phyloP scores from a whole-genome alignment of 2,797 vertebrate species.

The Rhabdophis nuchalis region DNA sequence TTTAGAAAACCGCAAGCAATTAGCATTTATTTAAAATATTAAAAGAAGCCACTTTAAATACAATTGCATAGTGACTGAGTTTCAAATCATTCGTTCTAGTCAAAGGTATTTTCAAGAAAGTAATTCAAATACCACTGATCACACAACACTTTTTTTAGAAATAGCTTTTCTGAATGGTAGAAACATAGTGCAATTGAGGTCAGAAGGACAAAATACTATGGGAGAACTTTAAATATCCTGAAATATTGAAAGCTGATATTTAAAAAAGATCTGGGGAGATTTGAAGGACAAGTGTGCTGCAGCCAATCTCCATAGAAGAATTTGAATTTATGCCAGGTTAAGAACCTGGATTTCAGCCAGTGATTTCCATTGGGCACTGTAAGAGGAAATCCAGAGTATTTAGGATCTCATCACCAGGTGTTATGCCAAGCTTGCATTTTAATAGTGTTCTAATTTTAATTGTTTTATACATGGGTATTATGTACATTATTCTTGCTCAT shows the following conservation, averaged over 20 bases:
- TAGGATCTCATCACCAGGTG: constrained; percentile 23
- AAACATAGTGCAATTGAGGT: constrained; percentile 8
- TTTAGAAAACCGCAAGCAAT: constrained; percentile 36
- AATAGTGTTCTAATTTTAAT: constrained; percentile 20
- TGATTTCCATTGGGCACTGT: background rate
- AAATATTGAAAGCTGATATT: constrained; percentile 11
- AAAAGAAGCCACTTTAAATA: constrained; percentile 26
- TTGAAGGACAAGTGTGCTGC: background rate
- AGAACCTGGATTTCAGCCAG: background rate
- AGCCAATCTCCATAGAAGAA: background rate
- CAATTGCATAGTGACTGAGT: constrained; percentile 2
- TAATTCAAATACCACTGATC: constrained; percentile 23
- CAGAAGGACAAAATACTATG: constrained; percentile 26
- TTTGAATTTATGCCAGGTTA: constrained; percentile 18
- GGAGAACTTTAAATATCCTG: constrained; percentile 14
- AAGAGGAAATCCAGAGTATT: constrained; percentile 22
- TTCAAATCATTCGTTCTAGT: background rate
- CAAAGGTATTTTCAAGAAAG: constrained; percentile 25
- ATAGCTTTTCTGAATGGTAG: constrained; percentile 7
- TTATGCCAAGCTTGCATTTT: constrained; percentile 4
- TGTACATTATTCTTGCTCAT: background rate
- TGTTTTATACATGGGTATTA: constrained; percentile 44
- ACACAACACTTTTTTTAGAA: constrained; percentile 27
- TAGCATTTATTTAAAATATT: constrained; percentile 13
- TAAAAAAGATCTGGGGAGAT: background rate